Evolutionary conservation across 2,888 invertebrate genomes (phyloP).

Genomic region (Cosmia pyralina): DNA sequence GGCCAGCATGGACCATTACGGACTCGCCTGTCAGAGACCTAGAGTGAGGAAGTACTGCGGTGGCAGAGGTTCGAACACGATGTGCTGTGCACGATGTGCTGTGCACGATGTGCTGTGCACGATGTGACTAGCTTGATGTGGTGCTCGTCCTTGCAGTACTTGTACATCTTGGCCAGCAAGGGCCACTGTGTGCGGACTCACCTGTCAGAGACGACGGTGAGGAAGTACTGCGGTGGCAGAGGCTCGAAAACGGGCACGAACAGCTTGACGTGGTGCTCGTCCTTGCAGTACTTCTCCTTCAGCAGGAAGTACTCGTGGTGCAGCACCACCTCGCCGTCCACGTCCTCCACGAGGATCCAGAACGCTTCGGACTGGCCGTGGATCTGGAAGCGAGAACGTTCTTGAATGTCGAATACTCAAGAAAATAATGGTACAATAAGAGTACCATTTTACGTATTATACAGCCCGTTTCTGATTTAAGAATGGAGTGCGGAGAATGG

Average conservation of each 20-base stretch:
- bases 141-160: no score
- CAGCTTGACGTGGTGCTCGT: constrained; percentile 98
- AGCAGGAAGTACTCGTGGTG: constrained; percentile 98
- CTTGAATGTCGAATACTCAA: no score
- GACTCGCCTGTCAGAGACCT: constrained; percentile 94
- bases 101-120: no score
- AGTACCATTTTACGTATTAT: no score
- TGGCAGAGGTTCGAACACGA: constrained; percentile 99
- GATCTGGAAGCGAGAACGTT: constrained; percentile 86
- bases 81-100: no score
- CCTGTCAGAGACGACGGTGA: constrained; percentile 96
- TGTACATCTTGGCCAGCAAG: no score
- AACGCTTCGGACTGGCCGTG: constrained; percentile 96
- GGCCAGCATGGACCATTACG: no score
- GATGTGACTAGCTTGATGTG: no score
- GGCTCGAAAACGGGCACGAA: constrained; percentile 99
- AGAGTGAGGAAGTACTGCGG: constrained; percentile 99
- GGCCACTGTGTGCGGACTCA: constrained; percentile 52
- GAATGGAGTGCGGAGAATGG: no score
- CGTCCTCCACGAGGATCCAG: constrained; percentile 97
- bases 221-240: constrained; percentile 99
- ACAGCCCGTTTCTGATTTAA: no score
- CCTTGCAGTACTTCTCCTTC: constrained; percentile 97
- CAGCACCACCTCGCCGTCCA: constrained; percentile 96
- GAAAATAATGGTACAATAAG: no score